Evolutionary conservation across 2,797 vertebrate species (phyloP).

Genomic region (Margarornis squamiger): DNA sequence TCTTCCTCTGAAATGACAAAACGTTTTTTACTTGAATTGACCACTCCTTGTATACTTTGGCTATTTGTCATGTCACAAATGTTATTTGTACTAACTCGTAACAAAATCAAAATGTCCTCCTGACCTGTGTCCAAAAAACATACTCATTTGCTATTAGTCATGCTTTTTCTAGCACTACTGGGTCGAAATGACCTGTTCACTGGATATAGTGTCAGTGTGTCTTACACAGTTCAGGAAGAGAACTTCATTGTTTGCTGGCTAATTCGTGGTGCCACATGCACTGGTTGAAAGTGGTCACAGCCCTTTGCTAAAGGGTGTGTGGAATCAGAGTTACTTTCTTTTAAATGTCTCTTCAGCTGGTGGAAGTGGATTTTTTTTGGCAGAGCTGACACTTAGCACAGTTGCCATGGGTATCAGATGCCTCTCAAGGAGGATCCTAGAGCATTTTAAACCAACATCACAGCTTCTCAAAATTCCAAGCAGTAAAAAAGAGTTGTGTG

Average conservation of each 20-base stretch:
- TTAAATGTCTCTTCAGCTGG: not conserved
- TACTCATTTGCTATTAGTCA: not conserved
- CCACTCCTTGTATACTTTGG: not conserved
- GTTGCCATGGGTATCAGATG: not conserved
- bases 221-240: not conserved
- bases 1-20: not conserved
- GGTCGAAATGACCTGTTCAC: constrained; percentile 9
- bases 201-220: not conserved
- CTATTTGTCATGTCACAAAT: not conserved
- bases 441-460: not conserved
- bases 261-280: not conserved
- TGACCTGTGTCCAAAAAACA: not conserved
- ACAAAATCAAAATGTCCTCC: not conserved
- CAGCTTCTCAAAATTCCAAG: not conserved
- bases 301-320: not conserved
- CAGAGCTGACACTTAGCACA: rapidly evolving
- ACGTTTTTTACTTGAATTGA: not conserved
- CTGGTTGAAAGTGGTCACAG: not conserved
- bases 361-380: not conserved
- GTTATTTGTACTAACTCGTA: not conserved
- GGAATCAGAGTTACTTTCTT: not conserved
- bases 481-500: not conserved
- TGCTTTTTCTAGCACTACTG: not conserved
- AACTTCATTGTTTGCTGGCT: not conserved
- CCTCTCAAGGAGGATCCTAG: not conserved